These are phyloP conservation scores for rabbit (Oryctolagus cuniculus) DNA, from an alignment of 2,113 vertebrate genomes.

Conservation along the genomic window mOryCun1.1 NC_091439.1:21663001-21663500, in stretches of 20 bases:
- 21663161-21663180: slow-evolving; percentile 7
- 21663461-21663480: neutral
- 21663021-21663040: slow-evolving; percentile 10
- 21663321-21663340: neutral
- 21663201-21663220: neutral
- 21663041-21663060: slow-evolving; percentile 15
- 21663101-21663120: neutral
- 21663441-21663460: neutral
- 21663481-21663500: neutral
- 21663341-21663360: neutral
- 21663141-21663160: neutral
- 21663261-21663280: neutral
- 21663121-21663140: neutral
- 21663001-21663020: slow-evolving; percentile 35
- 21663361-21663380: neutral
- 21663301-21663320: neutral
- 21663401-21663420: neutral
- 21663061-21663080: neutral
- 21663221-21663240: neutral
- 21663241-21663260: neutral
- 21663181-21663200: neutral
- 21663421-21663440: neutral
- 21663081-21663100: slow-evolving; percentile 36
- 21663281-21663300: neutral
- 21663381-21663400: neutral